phyloP scores from a whole-genome alignment of 2,888 invertebrate species.

The Leptopilina syphax region DNA sequence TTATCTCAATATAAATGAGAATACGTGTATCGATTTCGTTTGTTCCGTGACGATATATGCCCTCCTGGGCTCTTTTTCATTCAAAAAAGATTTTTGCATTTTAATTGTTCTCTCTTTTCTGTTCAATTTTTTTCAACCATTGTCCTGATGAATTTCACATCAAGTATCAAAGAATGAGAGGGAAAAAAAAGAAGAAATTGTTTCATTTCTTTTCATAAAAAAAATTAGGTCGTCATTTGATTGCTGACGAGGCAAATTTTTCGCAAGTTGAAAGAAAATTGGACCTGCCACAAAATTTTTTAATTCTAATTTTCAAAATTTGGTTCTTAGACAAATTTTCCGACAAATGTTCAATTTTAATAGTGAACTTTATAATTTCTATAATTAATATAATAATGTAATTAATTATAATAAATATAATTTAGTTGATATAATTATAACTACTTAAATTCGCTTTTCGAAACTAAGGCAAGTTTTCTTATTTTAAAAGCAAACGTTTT shows the following conservation, averaged over 20 bases:
- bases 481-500: background rate
- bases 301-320: background rate
- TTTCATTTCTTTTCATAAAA: slow-evolving; percentile 3
- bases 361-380: too few species aligned
- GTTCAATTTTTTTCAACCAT: background rate
- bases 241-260: slow-evolving; percentile 6
- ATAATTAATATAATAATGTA: too few species aligned
- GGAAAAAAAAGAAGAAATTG: slow-evolving; percentile 2
- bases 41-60: background rate
- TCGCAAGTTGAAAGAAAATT: background rate
- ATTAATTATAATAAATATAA: too few species aligned
- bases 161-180: background rate
- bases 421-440: too few species aligned
- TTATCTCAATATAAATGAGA: slow-evolving; percentile 12
- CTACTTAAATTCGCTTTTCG: too few species aligned
- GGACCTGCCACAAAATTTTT: background rate
- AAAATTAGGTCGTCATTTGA: background rate
- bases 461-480: too few species aligned
- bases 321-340: background rate
- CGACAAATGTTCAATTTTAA: too few species aligned
- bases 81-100: slow-evolving; percentile 1
- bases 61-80: slow-evolving; percentile 5
- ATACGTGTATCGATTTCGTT: slow-evolving; percentile 28
- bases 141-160: background rate
- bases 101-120: background rate